These are phyloP conservation scores for Opisthograptis luteolata DNA, from an alignment of 2,888 invertebrate species.

Conservation along the genomic window DNA sequence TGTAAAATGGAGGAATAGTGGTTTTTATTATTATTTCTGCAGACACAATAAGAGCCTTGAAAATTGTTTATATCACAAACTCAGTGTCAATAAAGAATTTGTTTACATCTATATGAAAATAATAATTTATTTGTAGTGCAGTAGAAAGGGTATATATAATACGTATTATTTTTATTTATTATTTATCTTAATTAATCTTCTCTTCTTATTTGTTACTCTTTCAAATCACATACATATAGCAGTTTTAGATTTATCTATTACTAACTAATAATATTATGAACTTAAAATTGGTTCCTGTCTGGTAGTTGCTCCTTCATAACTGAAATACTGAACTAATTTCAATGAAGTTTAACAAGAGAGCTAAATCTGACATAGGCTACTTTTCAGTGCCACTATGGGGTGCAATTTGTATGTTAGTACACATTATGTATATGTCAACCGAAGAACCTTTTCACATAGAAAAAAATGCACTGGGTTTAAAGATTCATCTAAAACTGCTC, in stretches of 20 bases:
- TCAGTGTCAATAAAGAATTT: background rate
- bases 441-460: background rate
- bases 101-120: constrained; percentile 17
- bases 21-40: too few relatives aligned
- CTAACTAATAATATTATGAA: too few relatives aligned
- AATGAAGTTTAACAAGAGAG: too few relatives aligned
- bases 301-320: too few relatives aligned
- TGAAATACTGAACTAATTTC: too few relatives aligned
- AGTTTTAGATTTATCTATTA: constrained; percentile 62
- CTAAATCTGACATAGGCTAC: too few relatives aligned
- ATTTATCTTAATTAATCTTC: constrained; percentile 50
- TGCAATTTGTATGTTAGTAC: too few relatives aligned
- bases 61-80: background rate
- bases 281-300: too few relatives aligned
- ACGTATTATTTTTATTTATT: constrained; percentile 58
- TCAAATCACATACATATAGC: constrained; percentile 71
- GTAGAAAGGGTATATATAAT: constrained; percentile 68
- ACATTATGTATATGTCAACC: too few relatives aligned
- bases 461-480: constrained; percentile 35
- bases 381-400: too few relatives aligned
- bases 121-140: constrained; percentile 66
- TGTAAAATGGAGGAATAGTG: too few relatives aligned
- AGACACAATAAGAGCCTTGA: too few relatives aligned
- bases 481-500: constrained; percentile 68
- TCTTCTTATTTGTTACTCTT: constrained; percentile 65